Percentiles rank a stretch among this genome's conserved stretches.
These are phyloP conservation scores for Coelogynopora nodosa DNA, from an alignment of 2,888 invertebrate species.

Conservation along the genomic window DNA sequence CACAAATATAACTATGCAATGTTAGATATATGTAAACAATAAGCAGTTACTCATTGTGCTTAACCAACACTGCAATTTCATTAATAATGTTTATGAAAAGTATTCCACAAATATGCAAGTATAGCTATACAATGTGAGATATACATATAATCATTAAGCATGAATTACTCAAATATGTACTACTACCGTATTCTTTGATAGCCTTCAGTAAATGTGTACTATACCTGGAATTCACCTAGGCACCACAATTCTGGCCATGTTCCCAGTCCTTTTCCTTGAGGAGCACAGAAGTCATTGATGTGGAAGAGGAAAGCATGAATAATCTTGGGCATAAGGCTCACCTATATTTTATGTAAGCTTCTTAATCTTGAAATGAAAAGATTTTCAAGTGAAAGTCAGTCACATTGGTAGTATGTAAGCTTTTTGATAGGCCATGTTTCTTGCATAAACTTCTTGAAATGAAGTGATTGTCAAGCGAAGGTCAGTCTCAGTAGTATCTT, in stretches of 20 bases:
- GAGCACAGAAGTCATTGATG: too few species aligned
- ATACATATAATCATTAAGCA: background rate
- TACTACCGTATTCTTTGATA: background rate
- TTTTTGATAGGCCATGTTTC: too few species aligned
- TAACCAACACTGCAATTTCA: background rate
- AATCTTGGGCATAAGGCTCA: too few species aligned
- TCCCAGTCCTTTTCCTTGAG: background rate
- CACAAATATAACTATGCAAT: background rate
- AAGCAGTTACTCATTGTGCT: background rate
- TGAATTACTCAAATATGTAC: background rate
- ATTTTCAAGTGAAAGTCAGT: too few species aligned
- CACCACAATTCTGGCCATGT: background rate
- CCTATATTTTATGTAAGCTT: too few species aligned
- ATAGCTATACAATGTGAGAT: background rate
- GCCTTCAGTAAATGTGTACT: background rate
- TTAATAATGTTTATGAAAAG: background rate
- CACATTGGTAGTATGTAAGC: too few species aligned
- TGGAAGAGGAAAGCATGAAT: too few species aligned
- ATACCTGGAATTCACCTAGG: background rate
- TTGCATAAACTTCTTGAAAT: too few species aligned
- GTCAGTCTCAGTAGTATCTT: too few species aligned
- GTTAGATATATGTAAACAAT: background rate
- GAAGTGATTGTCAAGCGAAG: too few species aligned
- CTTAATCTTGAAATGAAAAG: too few species aligned
- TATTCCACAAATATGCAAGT: background rate